These are phyloP conservation scores for Drosophila setosimentum DNA, from an alignment of 2,888 invertebrate genomes.

Conservation along the genomic window DNA sequence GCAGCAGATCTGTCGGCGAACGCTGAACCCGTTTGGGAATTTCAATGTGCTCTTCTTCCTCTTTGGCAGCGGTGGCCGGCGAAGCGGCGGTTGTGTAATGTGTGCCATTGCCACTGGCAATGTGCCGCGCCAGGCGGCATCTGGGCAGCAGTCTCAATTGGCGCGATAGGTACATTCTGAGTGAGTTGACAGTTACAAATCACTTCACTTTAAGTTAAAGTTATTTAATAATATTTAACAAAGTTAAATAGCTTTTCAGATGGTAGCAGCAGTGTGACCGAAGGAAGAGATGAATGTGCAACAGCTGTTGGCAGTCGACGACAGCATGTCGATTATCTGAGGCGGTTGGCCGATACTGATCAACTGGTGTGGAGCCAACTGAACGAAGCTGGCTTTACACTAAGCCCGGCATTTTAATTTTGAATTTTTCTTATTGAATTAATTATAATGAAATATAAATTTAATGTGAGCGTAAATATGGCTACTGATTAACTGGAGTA, in stretches of 20 bases:
- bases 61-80: conserved; percentile 31
- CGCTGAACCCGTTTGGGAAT: conserved; percentile 91
- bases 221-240: conserved; percentile 14
- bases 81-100: conserved; percentile 65
- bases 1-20: conserved; percentile 92
- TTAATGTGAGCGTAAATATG: neutral
- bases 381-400: conserved; percentile 15
- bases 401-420: neutral
- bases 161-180: conserved; percentile 73
- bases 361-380: conserved; percentile 4
- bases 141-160: conserved; percentile 56
- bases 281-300: neutral
- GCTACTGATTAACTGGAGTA: neutral
- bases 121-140: conserved; percentile 35
- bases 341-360: conserved; percentile 3
- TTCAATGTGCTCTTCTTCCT: conserved; percentile 85
- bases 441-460: neutral
- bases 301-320: conserved; percentile 22
- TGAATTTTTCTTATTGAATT: neutral
- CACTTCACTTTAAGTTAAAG: conserved; percentile 57
- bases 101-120: conserved; percentile 40
- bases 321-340: neutral
- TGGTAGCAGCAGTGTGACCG: conserved; percentile 40
- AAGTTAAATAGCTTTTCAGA: conserved; percentile 13
- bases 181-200: neutral